Evolutionary conservation across 1,140 invertebrate species (phyloP).

Genomic region (Cydia splendana): DNA sequence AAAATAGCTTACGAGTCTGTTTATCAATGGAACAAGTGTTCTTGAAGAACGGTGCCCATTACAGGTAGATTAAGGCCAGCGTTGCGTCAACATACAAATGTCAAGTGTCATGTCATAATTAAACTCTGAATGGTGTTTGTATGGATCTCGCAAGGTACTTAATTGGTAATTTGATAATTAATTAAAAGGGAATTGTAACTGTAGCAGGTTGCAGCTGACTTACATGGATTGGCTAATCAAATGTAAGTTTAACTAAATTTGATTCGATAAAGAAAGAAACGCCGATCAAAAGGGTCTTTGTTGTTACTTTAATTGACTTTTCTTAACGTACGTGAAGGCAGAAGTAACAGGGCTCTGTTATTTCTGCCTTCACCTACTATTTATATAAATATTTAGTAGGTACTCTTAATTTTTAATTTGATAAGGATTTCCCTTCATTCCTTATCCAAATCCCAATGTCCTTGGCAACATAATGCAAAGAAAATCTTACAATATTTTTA

Average conservation of each 20-base stretch:
- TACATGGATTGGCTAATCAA: constrained; percentile 1
- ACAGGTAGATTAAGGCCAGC: constrained; percentile 22
- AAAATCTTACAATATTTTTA: neutral
- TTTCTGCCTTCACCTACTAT: neutral
- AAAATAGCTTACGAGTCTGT: constrained; percentile 8
- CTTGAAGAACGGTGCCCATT: constrained; percentile 1
- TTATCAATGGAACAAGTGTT: constrained; percentile 23
- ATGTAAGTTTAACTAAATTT: neutral
- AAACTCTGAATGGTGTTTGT: constrained; percentile 8
- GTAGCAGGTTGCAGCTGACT: neutral
- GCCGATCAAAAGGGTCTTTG: neutral
- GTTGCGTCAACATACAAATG: constrained; percentile 26
- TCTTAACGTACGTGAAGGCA: neutral
- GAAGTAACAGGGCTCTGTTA: neutral
- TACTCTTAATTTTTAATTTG: neutral
- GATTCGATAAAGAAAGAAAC: neutral
- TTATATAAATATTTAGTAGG: neutral
- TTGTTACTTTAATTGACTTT: neutral
- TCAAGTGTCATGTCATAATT: constrained; percentile 30
- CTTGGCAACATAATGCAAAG: neutral
- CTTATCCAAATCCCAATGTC: neutral
- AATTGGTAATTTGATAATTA: constrained; percentile 4
- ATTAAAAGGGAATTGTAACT: constrained; percentile 2
- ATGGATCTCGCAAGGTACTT: neutral
- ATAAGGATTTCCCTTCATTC: neutral